Conservation (phyloP, 2,797 vertebrate genomes). For the Crenuchus spilurus region DNA sequence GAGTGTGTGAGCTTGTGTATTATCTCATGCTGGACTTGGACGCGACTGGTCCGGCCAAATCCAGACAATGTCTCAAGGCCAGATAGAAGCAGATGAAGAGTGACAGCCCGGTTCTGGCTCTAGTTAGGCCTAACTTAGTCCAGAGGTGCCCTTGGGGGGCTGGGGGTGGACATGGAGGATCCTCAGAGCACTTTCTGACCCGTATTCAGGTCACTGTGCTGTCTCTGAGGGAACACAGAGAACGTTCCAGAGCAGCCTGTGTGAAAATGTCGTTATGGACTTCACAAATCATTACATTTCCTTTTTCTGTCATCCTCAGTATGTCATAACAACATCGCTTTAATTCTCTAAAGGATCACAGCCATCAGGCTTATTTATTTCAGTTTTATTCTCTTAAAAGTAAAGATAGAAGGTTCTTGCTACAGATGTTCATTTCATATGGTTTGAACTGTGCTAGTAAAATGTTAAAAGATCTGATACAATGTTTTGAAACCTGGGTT, state of each 20-base stretch:
- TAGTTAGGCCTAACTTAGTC: constrained; percentile 68
- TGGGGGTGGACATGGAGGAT: constrained; percentile 66
- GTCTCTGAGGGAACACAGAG: background rate
- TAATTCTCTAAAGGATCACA: constrained; percentile 70
- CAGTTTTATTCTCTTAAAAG: no score
- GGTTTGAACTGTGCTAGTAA: no score
- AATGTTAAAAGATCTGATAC: no score
- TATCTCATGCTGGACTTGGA: constrained; percentile 57
- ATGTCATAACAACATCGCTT: constrained; percentile 68
- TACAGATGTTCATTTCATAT: no score
- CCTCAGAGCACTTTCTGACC: constrained; percentile 54
- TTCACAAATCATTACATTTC: constrained; percentile 25
- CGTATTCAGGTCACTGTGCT: constrained; percentile 33
- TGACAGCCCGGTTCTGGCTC: constrained; percentile 75
- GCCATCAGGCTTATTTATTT: constrained; percentile 21
- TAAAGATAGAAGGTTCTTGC: no score
- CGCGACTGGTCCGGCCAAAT: constrained; percentile 49
- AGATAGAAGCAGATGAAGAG: constrained; percentile 67
- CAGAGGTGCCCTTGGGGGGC: constrained; percentile 59
- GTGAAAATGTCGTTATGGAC: constrained; percentile 20
- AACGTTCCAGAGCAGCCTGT: constrained; percentile 4
- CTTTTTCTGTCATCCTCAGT: constrained; percentile 42
- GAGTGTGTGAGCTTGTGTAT: constrained; percentile 50
- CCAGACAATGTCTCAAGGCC: constrained; percentile 47
- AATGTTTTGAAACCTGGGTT: no score